Percentiles rank a stretch among this genome's conserved stretches.
These are phyloP conservation scores for Ptilonorhynchus violaceus DNA, from an alignment of 2,113 vertebrate genomes.

Conservation along the genomic window DNA sequence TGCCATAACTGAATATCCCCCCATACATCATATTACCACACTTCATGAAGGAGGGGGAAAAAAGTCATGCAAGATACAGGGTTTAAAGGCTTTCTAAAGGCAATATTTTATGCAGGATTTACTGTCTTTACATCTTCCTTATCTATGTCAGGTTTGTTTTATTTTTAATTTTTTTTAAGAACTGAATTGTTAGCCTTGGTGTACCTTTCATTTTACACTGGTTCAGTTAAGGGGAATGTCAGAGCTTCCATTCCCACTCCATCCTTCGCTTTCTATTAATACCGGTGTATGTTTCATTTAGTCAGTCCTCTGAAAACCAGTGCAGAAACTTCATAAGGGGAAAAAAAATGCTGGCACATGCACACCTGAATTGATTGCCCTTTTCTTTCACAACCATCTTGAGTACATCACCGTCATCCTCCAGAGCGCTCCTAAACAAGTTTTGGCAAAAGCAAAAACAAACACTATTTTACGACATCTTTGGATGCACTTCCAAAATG, in stretches of 20 bases:
- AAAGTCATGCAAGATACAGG: neutral
- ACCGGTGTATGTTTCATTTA: neutral
- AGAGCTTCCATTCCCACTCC: neutral
- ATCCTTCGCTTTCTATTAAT: neutral
- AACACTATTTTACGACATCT: conserved; percentile 68
- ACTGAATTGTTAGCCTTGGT: neutral
- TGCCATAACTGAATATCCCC: conserved; percentile 50
- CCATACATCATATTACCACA: conserved; percentile 35
- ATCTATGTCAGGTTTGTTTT: neutral
- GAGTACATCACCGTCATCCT: neutral
- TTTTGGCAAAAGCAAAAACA: conserved; percentile 74
- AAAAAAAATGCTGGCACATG: conserved; percentile 26
- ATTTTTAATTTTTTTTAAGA: neutral
- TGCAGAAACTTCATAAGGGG: neutral
- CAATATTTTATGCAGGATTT: conserved; percentile 9
- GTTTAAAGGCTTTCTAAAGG: neutral
- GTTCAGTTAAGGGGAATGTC: neutral
- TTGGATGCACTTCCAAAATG: conserved; percentile 74
- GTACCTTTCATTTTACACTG: neutral
- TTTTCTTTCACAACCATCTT: conserved; percentile 40
- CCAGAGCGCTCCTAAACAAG: conserved; percentile 64
- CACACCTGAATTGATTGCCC: conserved; percentile 43
- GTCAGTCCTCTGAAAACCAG: neutral
- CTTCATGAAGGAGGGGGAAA: neutral
- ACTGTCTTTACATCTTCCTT: neutral